Base-by-base conservation (phyloP, 2,113 vertebrate genomes). In the Oostethus manadensis region DNA sequence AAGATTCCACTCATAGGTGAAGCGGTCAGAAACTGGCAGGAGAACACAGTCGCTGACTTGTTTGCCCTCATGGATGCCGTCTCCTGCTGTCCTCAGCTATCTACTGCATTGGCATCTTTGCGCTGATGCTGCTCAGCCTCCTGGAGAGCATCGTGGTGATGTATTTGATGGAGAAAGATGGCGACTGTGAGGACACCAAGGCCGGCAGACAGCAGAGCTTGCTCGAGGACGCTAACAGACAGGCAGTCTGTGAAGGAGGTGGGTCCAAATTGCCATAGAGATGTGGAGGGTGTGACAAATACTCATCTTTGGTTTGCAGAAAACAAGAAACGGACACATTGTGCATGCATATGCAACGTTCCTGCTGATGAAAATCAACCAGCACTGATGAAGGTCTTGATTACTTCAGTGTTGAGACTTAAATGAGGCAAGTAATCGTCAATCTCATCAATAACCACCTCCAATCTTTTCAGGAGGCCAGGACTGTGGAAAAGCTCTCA, bases 81-180 rank as follows among this genome's bases (percentile, higher is more conserved):
- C 22, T 14, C 7, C 35, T 69, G 1, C 7, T 18, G 2, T 10
- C 47, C 1, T 40, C 58, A 87, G 86, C 48, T 0, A 29, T 74
- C 22, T 82, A 74, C 74, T 85, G 82, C 42, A 68, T 81, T n/a
- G 89, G 87, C 18, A 83, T 87, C 42, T 91, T 92, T 81, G 57
- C 72, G 44, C 56, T 91, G 50, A 90, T 92, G 90, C 64, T 91
- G 76, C 71, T 88, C 56, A 90, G 88, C 38, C 85, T 87, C 16
- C 40, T 92, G 16, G 91, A 92, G 72, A 87, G 86, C 2, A 82
- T 89, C 23, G 8, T 92, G 33, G 62, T 90, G n/a, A 38, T 84
- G 73, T 38, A 90, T 64, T 78, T 89, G 66, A 66, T 79, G 5
- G 64, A 47, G 4, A 84, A 63, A 56, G 86, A 86, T 62, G 47